Percentiles rank a stretch among this genome's conserved stretches.
phyloP scores from a whole-genome alignment of 2,888 invertebrate species.

The Coelopa pilipes region DNA sequence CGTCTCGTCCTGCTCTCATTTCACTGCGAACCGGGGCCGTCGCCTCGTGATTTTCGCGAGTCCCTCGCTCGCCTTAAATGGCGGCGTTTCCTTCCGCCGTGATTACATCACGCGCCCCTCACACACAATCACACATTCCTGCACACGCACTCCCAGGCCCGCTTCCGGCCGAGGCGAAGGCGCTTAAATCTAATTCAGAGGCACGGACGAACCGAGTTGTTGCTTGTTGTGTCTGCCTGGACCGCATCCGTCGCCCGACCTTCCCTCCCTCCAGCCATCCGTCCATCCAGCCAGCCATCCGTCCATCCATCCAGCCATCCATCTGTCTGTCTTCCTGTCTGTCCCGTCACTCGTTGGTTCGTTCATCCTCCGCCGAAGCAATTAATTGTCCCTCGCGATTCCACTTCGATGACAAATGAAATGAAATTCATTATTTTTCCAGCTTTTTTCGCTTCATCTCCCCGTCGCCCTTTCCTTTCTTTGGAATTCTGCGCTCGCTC shows the following conservation, averaged over 20 bases:
- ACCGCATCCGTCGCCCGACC: neutral
- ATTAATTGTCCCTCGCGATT: constrained; percentile 30
- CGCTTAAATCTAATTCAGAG: constrained; percentile 32
- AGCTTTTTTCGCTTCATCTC: neutral
- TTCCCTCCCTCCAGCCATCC: neutral
- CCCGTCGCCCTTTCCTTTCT: neutral
- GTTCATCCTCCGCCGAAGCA: constrained; percentile 23
- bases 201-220: neutral
- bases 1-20: neutral
- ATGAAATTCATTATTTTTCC: constrained; percentile 33
- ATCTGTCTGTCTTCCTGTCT: neutral
- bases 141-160: neutral
- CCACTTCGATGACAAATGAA: constrained; percentile 34
- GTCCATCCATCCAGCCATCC: neutral
- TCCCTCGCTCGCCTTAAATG: constrained; percentile 4
- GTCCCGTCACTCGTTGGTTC: neutral
- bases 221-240: neutral
- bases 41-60: no score
- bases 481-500: neutral
- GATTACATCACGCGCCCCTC: constrained; percentile 26
- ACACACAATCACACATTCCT: constrained; percentile 6
- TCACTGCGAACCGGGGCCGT: neutral
- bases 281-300: neutral
- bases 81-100: constrained; percentile 13
- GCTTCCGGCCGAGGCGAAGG: neutral